Evolutionary conservation across 2,888 invertebrate genomes (phyloP).

Genomic region (Pollenia angustigena): DNA sequence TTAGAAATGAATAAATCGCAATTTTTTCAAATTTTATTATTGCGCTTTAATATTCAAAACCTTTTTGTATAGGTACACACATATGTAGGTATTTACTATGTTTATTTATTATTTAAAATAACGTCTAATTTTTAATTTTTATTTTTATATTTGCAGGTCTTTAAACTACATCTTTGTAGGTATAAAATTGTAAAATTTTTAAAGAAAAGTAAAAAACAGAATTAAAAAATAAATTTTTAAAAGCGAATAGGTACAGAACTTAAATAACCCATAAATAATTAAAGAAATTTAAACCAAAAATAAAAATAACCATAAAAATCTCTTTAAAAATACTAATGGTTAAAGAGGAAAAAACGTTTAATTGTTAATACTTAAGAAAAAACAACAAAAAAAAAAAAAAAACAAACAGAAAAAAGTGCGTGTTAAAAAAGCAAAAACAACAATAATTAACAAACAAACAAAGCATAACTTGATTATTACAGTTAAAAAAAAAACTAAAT

Average conservation of each 20-base stretch:
- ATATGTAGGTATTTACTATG: background rate
- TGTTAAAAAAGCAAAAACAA: constrained; percentile 25
- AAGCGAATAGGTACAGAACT: background rate
- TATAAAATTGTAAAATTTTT: background rate
- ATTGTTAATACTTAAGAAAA: background rate
- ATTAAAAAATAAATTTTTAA: background rate
- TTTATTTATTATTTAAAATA: background rate
- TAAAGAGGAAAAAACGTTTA: background rate
- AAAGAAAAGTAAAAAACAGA: background rate
- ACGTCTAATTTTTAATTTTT: background rate
- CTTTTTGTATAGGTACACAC: no score
- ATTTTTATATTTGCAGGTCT: constrained; percentile 31
- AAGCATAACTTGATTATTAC: background rate
- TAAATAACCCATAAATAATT: background rate
- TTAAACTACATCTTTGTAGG: background rate
- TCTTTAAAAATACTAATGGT: background rate
- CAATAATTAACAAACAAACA: background rate
- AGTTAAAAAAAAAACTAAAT: background rate
- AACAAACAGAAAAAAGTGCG: constrained; percentile 28
- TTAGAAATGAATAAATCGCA: no score
- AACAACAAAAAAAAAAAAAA: background rate
- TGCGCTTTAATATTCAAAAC: no score
- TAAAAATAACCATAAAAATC: background rate
- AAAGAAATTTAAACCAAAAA: background rate
- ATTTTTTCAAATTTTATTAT: no score